Evolutionary conservation across 2,797 vertebrate genomes (phyloP), one percentile per base, ranked within the genome.

Genomic region (Sebastolobus alascanus): DNA sequence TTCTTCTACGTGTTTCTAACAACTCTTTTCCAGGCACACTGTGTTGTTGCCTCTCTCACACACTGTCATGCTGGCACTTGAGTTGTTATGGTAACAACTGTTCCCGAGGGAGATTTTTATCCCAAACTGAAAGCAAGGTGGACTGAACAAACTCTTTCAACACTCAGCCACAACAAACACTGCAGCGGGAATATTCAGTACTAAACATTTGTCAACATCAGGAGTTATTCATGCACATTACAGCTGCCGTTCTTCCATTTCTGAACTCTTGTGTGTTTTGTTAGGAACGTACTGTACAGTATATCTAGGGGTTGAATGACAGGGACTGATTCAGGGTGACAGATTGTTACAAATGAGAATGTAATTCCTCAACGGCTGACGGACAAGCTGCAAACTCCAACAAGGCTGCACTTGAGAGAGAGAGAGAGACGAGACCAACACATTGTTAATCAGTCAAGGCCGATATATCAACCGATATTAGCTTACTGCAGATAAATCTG

Each of bases 21-120:
- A 59, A 11, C 27, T 29, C 38, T 73, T 68, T 66, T 43, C 56
- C 33, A 68, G 38, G 27, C 56, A 73, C 68, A 61, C 35, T 9
- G 43, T 54, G 54, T 33, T 68, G 72, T 58, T 75, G 27, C 46
- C 27, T 33, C 77, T 59, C 72, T 56, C 56, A 59, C 64, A 89
- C 69, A 61, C 84, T 69, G 75, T 90, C 89, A 82, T 78, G 86
- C 82, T 78, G 58, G 73, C 84, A 90, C 90, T 91, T 83, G 82
- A 91, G 89, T 94, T 93, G 91, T 94, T 93, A 91, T 91, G 87
- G 89, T 84, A 91, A 92, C 90, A 81, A 78, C 59, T 64, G 68
- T 75, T 85, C 84, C 82, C 20, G 31, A 60, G 52, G 61, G 72
- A 86, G 83, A 76, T 90, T 69, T 80, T 76, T 55, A 86, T 86